Base-by-base conservation (phyloP, 2,113 vertebrate genomes). In the Paralichthys olivaceus region DNA sequence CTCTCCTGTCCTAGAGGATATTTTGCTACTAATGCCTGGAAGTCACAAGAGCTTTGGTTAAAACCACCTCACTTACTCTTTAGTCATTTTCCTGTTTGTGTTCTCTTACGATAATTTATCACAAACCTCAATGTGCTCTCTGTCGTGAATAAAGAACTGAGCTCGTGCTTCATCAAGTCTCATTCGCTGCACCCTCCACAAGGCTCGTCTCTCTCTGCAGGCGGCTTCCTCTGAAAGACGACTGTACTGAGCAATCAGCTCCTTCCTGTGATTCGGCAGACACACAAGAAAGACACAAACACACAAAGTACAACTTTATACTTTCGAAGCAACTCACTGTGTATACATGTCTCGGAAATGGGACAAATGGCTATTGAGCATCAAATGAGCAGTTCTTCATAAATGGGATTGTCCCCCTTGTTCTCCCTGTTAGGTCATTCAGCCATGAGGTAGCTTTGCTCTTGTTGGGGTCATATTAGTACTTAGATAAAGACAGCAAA, bases 221-320 rank as follows among this genome's bases (percentile, higher is more conserved):
- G 96, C 96, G 1, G 97, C 98, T 57, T 97, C 98, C 76, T 97
- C 96, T 8, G 97, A 97, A 71, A 99, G 87, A 83, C 87, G 95
- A 91, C 96, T 96, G 45, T 98, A 99, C 82, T 95, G 97, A 37
- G 95, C 95, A 26, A 98, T 96, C 89, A 99, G 92, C 66, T 97
- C 97, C 87, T 97, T 96, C 92, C 98, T 99, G 70, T 23, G 20
- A 78, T 20, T 25, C 22, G 1, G 55, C 28, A 13, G 40, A 59
- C 25, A 84, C 45, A 17, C 17, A 49, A 49, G 5, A 49, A n/a
- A 51, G 20, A 51, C 5, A 51, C 20, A 51, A 47, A 3, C 7
- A 28, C n/a, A 56, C 43, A 28, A 61, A 2, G 20, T 12, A n/a
- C n/a, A 53, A 20, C 2, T 32, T 3, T 8, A 29, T 58, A 62